Conservation (phyloP, 2,888 invertebrate genomes). For the Aspidiotus rigidus region DNA sequence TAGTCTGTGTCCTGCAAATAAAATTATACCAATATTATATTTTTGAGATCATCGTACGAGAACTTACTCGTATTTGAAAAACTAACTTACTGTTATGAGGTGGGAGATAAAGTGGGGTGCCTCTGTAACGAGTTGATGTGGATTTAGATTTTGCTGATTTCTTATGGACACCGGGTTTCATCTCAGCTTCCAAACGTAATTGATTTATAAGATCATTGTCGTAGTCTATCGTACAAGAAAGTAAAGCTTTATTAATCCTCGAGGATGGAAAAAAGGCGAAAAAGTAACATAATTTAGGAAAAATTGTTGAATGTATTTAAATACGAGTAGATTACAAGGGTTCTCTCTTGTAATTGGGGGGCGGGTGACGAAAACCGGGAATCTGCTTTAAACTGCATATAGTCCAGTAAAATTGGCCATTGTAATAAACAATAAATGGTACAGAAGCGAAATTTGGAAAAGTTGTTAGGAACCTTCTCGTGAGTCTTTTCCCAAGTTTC, state of each 20-base stretch:
- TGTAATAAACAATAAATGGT: too few relatives aligned
- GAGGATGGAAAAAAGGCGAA: too few relatives aligned
- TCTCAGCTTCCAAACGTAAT: conserved; percentile 11
- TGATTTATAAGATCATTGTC: conserved; percentile 25
- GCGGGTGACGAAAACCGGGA: too few relatives aligned
- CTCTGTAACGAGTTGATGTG: conserved; percentile 22
- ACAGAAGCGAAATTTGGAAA: too few relatives aligned
- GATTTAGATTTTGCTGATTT: conserved; percentile 22
- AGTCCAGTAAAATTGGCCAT: too few relatives aligned
- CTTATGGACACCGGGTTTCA: conserved; percentile 14
- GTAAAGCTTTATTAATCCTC: neutral
- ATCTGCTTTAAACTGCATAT: too few relatives aligned
- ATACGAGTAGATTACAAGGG: too few relatives aligned
- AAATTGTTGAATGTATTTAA: neutral
- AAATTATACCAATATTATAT: neutral
- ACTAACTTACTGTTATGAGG: conserved; percentile 24
- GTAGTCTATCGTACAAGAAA: conserved; percentile 13
- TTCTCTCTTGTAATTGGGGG: too few relatives aligned
- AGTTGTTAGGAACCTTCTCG: too few relatives aligned
- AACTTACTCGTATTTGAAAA: neutral
- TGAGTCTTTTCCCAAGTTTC: too few relatives aligned
- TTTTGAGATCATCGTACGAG: neutral
- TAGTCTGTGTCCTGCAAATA: neutral
- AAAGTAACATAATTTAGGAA: neutral
- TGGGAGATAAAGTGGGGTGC: conserved; percentile 28